These are phyloP conservation scores for Empidonax alnorum DNA, from an alignment of 2,113 vertebrate species.

Conservation along the genomic window DNA sequence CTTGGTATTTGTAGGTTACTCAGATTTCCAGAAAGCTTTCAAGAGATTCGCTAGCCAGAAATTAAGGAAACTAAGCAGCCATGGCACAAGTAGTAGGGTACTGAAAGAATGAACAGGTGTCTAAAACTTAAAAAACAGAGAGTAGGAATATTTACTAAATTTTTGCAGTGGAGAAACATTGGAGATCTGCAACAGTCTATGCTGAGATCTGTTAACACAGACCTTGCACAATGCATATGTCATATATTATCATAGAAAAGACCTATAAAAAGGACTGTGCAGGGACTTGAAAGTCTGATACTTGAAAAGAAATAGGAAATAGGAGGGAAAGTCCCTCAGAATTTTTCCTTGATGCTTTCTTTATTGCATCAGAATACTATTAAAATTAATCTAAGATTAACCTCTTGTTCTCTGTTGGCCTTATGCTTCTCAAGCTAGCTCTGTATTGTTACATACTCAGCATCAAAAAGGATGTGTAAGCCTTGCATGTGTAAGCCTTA, in stretches of 20 bases:
- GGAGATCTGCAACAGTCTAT: background rate
- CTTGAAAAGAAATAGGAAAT: background rate
- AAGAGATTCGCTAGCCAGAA: background rate
- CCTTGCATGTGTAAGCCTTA: background rate
- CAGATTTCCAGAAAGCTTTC: background rate
- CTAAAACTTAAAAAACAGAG: background rate
- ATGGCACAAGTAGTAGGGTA: background rate
- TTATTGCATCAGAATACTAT: background rate
- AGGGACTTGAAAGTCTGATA: background rate
- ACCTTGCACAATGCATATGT: background rate
- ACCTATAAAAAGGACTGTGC: background rate
- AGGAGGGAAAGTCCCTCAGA: background rate
- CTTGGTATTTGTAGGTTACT: background rate
- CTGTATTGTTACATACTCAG: background rate
- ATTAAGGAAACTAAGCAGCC: background rate
- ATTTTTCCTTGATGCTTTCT: background rate
- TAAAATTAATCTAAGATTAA: background rate
- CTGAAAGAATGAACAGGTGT: background rate
- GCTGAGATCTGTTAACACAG: background rate
- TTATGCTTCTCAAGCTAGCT: background rate
- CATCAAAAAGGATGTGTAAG: background rate
- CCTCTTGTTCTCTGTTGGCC: background rate
- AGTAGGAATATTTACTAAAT: background rate
- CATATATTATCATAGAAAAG: background rate
- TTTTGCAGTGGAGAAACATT: background rate